These are phyloP conservation scores for Zaprionus lachaisei DNA, from an alignment of 1,140 invertebrate species.

Conservation along the genomic window DNA sequence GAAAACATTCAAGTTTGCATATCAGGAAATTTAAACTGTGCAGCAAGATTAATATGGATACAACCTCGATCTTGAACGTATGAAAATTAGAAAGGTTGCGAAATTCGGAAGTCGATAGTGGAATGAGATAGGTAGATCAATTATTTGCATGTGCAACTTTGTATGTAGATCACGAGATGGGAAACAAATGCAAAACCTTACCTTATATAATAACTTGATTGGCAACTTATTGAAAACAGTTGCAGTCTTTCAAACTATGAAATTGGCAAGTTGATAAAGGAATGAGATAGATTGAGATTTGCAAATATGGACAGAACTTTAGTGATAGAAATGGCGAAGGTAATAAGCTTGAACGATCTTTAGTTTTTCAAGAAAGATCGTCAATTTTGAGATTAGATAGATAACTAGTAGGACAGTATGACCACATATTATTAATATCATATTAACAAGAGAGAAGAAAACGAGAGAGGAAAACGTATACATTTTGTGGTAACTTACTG, in stretches of 20 bases:
- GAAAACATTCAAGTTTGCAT: conserved; percentile 29
- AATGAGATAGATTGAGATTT: background rate
- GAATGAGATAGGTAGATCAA: background rate
- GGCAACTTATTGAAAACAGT: background rate
- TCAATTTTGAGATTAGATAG: too few species aligned
- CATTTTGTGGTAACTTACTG: background rate
- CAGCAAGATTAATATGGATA: background rate
- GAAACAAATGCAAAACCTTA: background rate
- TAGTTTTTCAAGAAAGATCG: too few species aligned
- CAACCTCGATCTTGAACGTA: conserved; percentile 46
- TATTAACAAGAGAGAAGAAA: background rate
- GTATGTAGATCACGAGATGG: background rate
- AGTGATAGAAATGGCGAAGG: too few species aligned
- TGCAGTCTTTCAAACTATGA: background rate
- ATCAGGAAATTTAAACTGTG: conserved; percentile 53
- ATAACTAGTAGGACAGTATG: too few species aligned
- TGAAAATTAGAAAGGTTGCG: conserved; percentile 37
- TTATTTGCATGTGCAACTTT: background rate
- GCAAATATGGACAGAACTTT: too few species aligned
- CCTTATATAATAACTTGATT: background rate
- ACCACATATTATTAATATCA: too few species aligned
- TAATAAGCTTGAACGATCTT: too few species aligned
- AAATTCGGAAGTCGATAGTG: conserved; percentile 16
- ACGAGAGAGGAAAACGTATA: too few species aligned
- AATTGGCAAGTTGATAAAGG: background rate